Evolutionary conservation across 2,113 vertebrate genomes (phyloP).

Genomic region (Pedetes capensis): DNA sequence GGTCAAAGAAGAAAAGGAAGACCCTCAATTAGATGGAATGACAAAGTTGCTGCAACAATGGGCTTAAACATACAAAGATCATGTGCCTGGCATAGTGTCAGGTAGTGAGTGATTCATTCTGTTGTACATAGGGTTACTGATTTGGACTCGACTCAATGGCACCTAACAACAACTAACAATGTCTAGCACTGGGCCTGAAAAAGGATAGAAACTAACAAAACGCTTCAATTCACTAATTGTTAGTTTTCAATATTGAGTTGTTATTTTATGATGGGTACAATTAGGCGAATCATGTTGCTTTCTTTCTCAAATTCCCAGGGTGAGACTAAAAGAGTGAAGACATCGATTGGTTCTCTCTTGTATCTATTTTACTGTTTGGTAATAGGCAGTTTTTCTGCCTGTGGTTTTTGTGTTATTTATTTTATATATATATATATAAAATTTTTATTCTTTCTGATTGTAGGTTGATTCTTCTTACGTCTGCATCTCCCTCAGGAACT

Average conservation of each 20-base stretch:
- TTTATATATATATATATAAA: background rate
- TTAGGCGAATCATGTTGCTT: background rate
- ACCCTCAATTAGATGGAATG: no score
- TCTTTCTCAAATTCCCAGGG: background rate
- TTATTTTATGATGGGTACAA: background rate
- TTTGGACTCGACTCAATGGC: no score
- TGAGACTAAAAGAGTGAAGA: background rate
- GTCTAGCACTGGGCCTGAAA: background rate
- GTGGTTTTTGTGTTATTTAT: background rate
- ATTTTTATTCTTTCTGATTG: background rate
- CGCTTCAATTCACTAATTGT: background rate
- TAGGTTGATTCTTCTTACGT: conserved; percentile 15
- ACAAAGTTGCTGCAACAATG: no score
- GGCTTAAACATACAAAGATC: no score
- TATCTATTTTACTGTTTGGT: background rate
- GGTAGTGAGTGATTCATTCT: no score
- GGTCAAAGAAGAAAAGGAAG: no score
- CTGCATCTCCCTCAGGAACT: background rate
- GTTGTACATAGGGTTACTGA: no score
- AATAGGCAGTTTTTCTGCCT: background rate
- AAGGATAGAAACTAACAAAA: background rate
- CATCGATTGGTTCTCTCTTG: background rate
- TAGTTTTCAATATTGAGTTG: background rate
- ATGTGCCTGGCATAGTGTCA: no score
- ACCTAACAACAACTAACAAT: no score